Conservation (phyloP, 2,113 vertebrate species). For the Felis chaus region DNA sequence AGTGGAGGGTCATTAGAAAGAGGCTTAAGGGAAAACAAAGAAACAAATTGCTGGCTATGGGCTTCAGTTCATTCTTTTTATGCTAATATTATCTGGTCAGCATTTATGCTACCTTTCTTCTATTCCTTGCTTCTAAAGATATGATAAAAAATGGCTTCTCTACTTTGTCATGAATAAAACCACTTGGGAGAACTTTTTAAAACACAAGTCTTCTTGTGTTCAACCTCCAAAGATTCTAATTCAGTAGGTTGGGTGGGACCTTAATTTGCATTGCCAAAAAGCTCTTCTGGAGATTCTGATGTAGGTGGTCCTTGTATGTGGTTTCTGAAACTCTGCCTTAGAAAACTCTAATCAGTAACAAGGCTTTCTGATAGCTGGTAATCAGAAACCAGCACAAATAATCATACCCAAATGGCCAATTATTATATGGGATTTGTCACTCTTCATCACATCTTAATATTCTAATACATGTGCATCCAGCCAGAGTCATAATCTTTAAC, state of each 20-base stretch:
- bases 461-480: not conserved
- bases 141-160: not conserved
- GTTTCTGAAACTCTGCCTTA: not conserved
- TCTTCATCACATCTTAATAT: not conserved
- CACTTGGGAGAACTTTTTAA: not conserved
- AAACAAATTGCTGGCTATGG: too few relatives aligned
- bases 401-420: not conserved
- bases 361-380: not conserved
- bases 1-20: not conserved
- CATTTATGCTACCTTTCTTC: not conserved
- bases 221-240: not conserved
- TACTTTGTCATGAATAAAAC: not conserved
- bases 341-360: not conserved
- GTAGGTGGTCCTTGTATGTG: not conserved
- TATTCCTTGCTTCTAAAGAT: not conserved
- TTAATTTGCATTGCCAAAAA: not conserved
- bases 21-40: not conserved
- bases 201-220: not conserved
- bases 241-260: not conserved
- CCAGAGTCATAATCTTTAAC: not conserved
- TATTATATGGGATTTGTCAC: not conserved
- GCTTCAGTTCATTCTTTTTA: not conserved
- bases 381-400: not conserved
- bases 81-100: not conserved
- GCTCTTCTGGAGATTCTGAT: not conserved